Percentiles rank a stretch among this genome's conserved stretches.
phyloP scores from a whole-genome alignment of 2,113 vertebrate species.

The Megaceryle maxima region DNA sequence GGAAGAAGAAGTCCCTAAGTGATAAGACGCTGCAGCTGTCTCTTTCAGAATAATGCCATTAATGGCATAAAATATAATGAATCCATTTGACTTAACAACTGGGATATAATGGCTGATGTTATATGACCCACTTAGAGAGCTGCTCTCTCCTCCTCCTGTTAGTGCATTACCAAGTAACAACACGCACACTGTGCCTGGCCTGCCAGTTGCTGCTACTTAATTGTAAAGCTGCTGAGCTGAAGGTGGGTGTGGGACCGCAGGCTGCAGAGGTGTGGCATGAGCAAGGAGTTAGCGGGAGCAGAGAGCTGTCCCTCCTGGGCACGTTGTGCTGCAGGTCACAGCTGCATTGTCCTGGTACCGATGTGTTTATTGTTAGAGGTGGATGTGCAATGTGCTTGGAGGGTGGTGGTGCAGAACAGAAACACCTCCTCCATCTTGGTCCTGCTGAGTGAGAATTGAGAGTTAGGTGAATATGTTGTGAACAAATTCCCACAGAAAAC shows the following conservation, averaged over 20 bases:
- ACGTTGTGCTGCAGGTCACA: accelerated
- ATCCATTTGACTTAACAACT: slow-evolving; percentile 34
- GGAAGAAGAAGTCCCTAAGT: background rate
- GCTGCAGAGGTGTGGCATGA: background rate
- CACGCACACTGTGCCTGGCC: background rate
- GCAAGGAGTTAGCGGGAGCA: background rate
- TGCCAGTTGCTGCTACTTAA: slow-evolving; percentile 19
- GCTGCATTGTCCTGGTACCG: background rate
- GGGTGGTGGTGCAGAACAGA: background rate
- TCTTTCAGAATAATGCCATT: background rate
- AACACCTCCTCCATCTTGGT: background rate
- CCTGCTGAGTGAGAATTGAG: background rate
- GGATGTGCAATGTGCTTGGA: accelerated
- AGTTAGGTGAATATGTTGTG: background rate
- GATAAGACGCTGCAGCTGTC: slow-evolving; percentile 11
- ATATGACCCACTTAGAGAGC: slow-evolving; percentile 20
- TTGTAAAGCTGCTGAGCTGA: slow-evolving; percentile 18
- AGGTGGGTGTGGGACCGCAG: background rate
- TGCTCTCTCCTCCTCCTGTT: background rate
- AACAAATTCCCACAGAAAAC: background rate
- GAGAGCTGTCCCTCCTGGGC: background rate
- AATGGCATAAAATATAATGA: slow-evolving; percentile 16
- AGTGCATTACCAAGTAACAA: slow-evolving; percentile 4
- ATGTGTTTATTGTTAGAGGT: accelerated
- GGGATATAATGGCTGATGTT: slow-evolving; percentile 30